These are phyloP conservation scores for Chromoteleia sp. DNA, from an alignment of 2,888 invertebrate species.

Conservation along the genomic window DNA sequence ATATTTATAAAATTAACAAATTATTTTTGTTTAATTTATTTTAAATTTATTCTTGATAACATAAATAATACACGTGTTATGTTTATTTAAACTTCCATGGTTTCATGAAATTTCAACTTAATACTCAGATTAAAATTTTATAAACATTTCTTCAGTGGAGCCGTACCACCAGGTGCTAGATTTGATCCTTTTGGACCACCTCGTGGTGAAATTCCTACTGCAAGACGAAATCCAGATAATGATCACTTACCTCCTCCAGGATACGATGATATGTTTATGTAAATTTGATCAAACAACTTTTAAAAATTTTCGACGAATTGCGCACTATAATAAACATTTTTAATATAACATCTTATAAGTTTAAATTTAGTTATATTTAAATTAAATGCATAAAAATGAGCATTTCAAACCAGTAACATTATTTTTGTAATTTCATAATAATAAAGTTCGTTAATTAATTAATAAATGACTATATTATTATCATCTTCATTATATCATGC, in stretches of 20 bases:
- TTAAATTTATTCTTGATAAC: too few relatives aligned
- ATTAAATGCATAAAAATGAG: background rate
- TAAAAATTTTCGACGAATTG: too few relatives aligned
- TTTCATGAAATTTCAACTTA: too few relatives aligned
- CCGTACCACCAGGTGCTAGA: constrained; percentile 91
- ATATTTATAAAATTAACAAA: too few relatives aligned
- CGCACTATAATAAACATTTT: background rate
- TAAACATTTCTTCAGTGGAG: constrained; percentile 85
- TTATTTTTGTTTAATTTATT: too few relatives aligned
- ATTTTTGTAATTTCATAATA: constrained; percentile 32
- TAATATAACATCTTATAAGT: too few relatives aligned
- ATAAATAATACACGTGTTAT: too few relatives aligned
- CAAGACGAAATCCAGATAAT: constrained; percentile 87
- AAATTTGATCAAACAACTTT: constrained; percentile 74
- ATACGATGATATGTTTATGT: constrained; percentile 92
- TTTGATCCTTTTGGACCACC: constrained; percentile 94
- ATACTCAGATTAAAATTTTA: too few relatives aligned
- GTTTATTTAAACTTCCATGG: too few relatives aligned
- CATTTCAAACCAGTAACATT: background rate
- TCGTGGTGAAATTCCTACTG: constrained; percentile 81
- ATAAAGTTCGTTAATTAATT: background rate
- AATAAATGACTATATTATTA: background rate
- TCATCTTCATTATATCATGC: too few relatives aligned
- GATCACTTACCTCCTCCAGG: constrained; percentile 92
- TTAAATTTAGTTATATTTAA: too few relatives aligned